phyloP scores from a whole-genome alignment of 2,797 vertebrate species.

The Chelon labrosus region DNA sequence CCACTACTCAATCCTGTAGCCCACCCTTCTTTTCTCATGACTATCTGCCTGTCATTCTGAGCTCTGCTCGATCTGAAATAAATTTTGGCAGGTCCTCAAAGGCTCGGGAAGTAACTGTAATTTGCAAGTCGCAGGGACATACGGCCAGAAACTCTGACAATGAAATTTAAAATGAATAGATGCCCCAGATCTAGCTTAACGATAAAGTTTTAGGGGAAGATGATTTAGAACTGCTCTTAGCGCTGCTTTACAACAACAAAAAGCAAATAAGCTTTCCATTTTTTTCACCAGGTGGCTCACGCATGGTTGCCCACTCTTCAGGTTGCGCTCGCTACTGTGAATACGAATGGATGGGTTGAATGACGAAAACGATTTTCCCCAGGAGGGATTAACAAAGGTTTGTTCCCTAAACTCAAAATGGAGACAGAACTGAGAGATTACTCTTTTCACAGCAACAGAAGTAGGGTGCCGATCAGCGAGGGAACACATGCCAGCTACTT shows the following conservation, averaged over 20 bases:
- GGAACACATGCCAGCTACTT: slow-evolving; percentile 23
- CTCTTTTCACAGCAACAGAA: slow-evolving; percentile 5
- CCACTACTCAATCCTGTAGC: slow-evolving; percentile 8
- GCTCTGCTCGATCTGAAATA: slow-evolving; percentile 31
- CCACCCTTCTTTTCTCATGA: slow-evolving; percentile 12
- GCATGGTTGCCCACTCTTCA: no score
- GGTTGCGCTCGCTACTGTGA: no score
- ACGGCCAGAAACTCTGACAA: slow-evolving; percentile 19
- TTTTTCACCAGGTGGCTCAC: no score
- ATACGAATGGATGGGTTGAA: no score
- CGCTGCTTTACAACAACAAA: slow-evolving; percentile 19
- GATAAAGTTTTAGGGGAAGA: not conserved
- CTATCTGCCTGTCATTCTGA: slow-evolving; percentile 15
- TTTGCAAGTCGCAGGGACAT: slow-evolving; percentile 17
- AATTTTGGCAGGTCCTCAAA: slow-evolving; percentile 33
- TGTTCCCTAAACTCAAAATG: slow-evolving; percentile 21
- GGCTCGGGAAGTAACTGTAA: slow-evolving; percentile 23
- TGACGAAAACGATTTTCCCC: no score
- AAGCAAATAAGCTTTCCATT: not conserved
- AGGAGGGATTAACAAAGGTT: not conserved
- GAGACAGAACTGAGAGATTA: slow-evolving; percentile 5
- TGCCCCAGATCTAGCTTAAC: not conserved
- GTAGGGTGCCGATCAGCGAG: not conserved
- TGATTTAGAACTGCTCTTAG: not conserved
- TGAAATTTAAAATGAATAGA: slow-evolving; percentile 31